Conservation (phyloP, 2,888 invertebrate species). For the Ophion ventricosus region DNA sequence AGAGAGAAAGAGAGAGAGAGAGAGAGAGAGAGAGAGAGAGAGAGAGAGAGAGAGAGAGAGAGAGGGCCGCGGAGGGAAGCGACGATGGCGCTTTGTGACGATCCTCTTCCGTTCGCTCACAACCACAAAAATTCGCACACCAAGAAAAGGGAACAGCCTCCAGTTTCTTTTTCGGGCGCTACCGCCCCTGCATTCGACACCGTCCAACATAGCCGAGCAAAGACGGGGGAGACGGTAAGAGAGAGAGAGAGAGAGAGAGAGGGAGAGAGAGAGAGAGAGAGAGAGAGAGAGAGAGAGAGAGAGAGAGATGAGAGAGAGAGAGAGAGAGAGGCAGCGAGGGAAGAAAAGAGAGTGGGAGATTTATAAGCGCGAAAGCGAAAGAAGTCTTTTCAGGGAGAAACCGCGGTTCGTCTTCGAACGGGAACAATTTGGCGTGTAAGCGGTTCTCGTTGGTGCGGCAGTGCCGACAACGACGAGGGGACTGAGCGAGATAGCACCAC, state of each 20-base stretch:
- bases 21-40: not conserved
- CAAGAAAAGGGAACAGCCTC: conserved; percentile 34
- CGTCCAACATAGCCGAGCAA: conserved; percentile 29
- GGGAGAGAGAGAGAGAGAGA: conserved; percentile 69
- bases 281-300: not conserved
- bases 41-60: conserved; percentile 9
- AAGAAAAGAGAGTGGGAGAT: conserved; percentile 71
- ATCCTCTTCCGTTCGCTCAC: conserved; percentile 56
- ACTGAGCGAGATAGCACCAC: not conserved
- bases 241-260: not conserved
- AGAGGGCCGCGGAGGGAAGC: not conserved
- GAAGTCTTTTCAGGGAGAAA: conserved; percentile 76
- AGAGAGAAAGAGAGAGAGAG: conserved; percentile 37
- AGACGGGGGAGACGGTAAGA: not conserved
- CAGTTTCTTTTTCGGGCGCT: conserved; percentile 51
- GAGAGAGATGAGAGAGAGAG: conserved; percentile 67
- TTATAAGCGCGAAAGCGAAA: conserved; percentile 78
- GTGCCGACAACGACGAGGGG: not conserved
- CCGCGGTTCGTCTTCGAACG: conserved; percentile 77
- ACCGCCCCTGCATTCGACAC: conserved; percentile 36
- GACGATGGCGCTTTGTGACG: conserved; percentile 66
- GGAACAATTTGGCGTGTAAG: conserved; percentile 79
- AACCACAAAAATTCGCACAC: conserved; percentile 20
- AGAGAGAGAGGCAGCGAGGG: not conserved
- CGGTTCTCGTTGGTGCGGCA: conserved; percentile 65